Percentiles rank a stretch among this genome's conserved stretches.
Evolutionary conservation across 2,888 invertebrate genomes (phyloP).

Genomic region (Troides aeacus): DNA sequence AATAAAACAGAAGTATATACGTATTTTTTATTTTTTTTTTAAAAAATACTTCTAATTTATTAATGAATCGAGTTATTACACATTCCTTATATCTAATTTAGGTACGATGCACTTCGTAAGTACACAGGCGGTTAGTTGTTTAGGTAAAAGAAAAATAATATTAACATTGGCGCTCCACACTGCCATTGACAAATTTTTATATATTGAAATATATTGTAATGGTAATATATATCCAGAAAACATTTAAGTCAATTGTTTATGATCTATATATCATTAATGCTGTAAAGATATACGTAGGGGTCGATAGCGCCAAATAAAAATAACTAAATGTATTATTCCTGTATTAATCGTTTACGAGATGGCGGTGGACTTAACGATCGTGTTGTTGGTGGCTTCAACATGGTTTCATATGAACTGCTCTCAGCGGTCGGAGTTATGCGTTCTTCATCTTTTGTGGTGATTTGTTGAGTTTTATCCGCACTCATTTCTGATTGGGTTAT

Average conservation of each 20-base stretch:
- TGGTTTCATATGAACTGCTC: slow-evolving; percentile 26
- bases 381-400: slow-evolving; percentile 50
- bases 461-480: slow-evolving; percentile 20
- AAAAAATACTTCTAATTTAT: too few species aligned
- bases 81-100: slow-evolving; percentile 1
- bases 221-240: too few species aligned
- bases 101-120: slow-evolving; percentile 9
- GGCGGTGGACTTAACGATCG: slow-evolving; percentile 60
- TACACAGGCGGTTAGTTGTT: slow-evolving; percentile 9
- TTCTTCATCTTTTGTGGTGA: slow-evolving; percentile 38
- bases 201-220: background rate
- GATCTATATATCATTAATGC: too few species aligned
- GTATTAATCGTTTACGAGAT: slow-evolving; percentile 46
- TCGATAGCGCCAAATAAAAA: too few species aligned
- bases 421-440: slow-evolving; percentile 32
- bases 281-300: too few species aligned
- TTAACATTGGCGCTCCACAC: background rate
- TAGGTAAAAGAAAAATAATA: background rate
- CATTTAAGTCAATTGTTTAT: too few species aligned
- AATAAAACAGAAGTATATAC: too few species aligned
- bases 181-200: background rate
- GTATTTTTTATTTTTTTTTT: too few species aligned
- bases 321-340: slow-evolving; percentile 24
- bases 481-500: slow-evolving; percentile 49
- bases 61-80: background rate